Evolutionary conservation across 2,797 vertebrate species (phyloP).

Genomic region (Microctenopoma stevenorrisi): DNA sequence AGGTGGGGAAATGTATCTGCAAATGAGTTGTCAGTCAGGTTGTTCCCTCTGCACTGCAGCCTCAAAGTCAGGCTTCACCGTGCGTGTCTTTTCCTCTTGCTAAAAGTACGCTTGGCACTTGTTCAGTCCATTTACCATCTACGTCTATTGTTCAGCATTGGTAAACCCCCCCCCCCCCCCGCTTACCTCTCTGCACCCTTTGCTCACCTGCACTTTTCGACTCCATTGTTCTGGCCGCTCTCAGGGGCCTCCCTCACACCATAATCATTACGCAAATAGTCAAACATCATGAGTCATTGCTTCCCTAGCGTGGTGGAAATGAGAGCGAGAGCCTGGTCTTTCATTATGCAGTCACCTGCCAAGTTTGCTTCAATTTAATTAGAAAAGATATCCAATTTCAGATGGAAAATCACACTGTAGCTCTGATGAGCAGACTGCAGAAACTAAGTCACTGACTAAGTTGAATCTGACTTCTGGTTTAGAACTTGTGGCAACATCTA

Average conservation of each 20-base stretch:
- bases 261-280: slow-evolving; percentile 55
- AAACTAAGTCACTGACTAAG: slow-evolving; percentile 17
- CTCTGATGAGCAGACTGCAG: slow-evolving; percentile 21
- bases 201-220: slow-evolving; percentile 29
- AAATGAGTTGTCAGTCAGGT: slow-evolving; percentile 48
- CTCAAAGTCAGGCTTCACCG: neutral
- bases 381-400: slow-evolving; percentile 35
- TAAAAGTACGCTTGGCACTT: slow-evolving; percentile 62
- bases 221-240: slow-evolving; percentile 12
- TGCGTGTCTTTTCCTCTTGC: slow-evolving; percentile 33
- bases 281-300: slow-evolving; percentile 36
- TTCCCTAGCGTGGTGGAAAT: slow-evolving; percentile 42
- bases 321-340: slow-evolving; percentile 36
- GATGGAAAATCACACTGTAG: slow-evolving; percentile 22
- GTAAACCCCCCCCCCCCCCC: neutral
- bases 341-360: slow-evolving; percentile 62
- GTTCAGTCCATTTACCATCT: slow-evolving; percentile 64
- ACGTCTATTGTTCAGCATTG: slow-evolving; percentile 11
- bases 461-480: slow-evolving; percentile 1
- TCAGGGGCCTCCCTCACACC: slow-evolving; percentile 19
- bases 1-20: slow-evolving; percentile 47
- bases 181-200: neutral
- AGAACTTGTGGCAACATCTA: neutral
- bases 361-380: slow-evolving; percentile 63
- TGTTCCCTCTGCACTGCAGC: slow-evolving; percentile 10